A percentile compares a stretch with the other conserved stretches of the same genome.
These are phyloP conservation scores for Bos indicus DNA, from an alignment of 2,113 vertebrate species.

Conservation along the genomic window DNA sequence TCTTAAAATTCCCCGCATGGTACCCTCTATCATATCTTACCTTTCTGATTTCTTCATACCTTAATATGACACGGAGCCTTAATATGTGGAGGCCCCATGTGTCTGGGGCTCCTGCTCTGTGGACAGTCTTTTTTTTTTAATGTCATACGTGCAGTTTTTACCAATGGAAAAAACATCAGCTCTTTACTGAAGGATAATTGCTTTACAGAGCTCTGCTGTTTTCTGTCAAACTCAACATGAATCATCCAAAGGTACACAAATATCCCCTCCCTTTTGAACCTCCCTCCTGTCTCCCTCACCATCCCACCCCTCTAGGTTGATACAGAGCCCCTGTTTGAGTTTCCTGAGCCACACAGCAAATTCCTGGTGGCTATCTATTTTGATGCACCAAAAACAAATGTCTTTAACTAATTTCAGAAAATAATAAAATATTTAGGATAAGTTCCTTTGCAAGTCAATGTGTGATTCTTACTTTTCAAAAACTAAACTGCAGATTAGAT, in stretches of 20 bases:
- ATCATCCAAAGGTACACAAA: fast-evolving
- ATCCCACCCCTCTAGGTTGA: background rate
- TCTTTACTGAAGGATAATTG: background rate
- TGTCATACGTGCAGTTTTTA: background rate
- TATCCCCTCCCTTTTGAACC: background rate
- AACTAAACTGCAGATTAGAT: background rate
- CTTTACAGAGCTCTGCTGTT: background rate
- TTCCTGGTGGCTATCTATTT: background rate
- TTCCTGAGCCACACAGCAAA: background rate
- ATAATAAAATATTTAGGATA: background rate
- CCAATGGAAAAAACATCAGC: background rate
- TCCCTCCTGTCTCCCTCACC: fast-evolving
- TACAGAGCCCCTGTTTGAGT: background rate
- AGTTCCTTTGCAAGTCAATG: background rate
- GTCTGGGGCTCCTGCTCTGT: background rate
- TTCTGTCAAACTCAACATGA: background rate
- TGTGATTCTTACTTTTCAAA: background rate
- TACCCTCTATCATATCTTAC: background rate
- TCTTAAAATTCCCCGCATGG: background rate
- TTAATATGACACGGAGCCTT: background rate
- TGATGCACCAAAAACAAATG: background rate
- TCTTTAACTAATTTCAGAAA: background rate
- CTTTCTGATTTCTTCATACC: background rate
- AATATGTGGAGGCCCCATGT: background rate
- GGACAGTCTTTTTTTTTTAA: background rate